Percentiles rank a stretch among this genome's conserved stretches.
Conservation (phyloP, 1,140 invertebrate genomes). For the Paralvinella palmiformis region DNA sequence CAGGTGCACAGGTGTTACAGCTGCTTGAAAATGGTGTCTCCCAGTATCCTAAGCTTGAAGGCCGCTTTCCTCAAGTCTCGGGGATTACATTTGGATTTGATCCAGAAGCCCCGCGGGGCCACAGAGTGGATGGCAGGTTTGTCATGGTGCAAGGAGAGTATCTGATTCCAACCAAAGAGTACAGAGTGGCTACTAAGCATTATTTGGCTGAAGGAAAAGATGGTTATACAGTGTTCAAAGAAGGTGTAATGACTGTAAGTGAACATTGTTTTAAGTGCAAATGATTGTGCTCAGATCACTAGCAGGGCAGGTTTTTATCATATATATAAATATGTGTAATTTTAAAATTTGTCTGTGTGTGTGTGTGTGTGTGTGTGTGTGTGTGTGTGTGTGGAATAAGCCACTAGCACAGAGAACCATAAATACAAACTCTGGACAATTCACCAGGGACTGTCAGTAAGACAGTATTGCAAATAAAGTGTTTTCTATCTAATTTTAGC, state of each 20-base stretch:
- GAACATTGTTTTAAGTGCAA: no score
- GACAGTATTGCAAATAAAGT: no score
- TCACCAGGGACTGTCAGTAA: slow-evolving; percentile 16
- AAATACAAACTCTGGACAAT: no score
- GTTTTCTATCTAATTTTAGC: no score
- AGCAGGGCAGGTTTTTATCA: no score
- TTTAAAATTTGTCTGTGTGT: neutral
- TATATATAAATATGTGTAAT: slow-evolving; percentile 1
- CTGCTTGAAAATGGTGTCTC: slow-evolving; percentile 75
- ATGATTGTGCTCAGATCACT: no score
- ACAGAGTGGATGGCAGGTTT: slow-evolving; percentile 63
- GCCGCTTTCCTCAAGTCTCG: slow-evolving; percentile 68
- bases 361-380: no score
- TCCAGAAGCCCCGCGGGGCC: slow-evolving; percentile 63
- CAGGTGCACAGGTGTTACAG: slow-evolving; percentile 62
- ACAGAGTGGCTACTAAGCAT: slow-evolving; percentile 73
- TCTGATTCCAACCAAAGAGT: slow-evolving; percentile 54
- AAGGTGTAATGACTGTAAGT: slow-evolving; percentile 52
- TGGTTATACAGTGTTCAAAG: slow-evolving; percentile 73
- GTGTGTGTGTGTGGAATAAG: no score
- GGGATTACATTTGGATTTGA: slow-evolving; percentile 81
- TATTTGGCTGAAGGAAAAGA: slow-evolving; percentile 70
- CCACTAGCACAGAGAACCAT: no score
- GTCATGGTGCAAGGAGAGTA: slow-evolving; percentile 80
- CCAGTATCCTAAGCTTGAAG: slow-evolving; percentile 73